Evolutionary conservation across 35 echinoderm and acorn worm species (phyloP), one percentile per base, ranked within the genome.

Genomic region (Heliocidaris tuberculata): DNA sequence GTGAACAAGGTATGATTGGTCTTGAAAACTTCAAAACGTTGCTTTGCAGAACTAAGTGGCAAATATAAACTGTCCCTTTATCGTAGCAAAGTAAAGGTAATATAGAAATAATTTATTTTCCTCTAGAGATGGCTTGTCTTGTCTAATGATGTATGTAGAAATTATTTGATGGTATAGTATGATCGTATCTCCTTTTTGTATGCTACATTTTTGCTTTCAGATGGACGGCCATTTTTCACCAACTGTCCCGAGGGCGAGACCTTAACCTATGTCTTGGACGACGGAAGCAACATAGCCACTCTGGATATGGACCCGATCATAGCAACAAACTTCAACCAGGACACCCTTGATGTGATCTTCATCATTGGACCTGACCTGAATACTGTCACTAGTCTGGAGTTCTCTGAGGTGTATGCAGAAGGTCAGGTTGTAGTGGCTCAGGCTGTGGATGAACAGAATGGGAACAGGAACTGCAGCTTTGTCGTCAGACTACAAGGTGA

Each of bases 191-290:
- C 70, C 70, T 19, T 19, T 85, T 29, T 4, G n/a, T 85, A 2
- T 85, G 15, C 70, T 19, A 19, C 70, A 1, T 85, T n/a, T 24
- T 93, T 49, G 17, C 50, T 29, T 11, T 32, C 11, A 93, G 91
- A 93, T 12, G 31, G 29, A 2, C 47, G 91, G 50, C 91, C 91
- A 30, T 30, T 30, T 13, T 93, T 93, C 48, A 59, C 11, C 29
- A 93, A 93, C 50, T 93, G 91, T 29, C 91, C 91, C 0, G 91
- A 93, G 29, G 91, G 47, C 9, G 91, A 93, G n/a, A 93, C 91
- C 48, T 30, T 93, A 4, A 93, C 50, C 47, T 93, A 54, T n/a
- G 48, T 30, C 1, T 24, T 93, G 49, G 91, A 93, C 6, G 48
- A 49, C 19, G 91, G 50, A 30, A 59, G 31, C 49, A 93, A 93